Percentiles rank a stretch among this genome's conserved stretches.
Evolutionary conservation across 2,888 invertebrate genomes (phyloP).

Genomic region (Byasa hedistus): DNA sequence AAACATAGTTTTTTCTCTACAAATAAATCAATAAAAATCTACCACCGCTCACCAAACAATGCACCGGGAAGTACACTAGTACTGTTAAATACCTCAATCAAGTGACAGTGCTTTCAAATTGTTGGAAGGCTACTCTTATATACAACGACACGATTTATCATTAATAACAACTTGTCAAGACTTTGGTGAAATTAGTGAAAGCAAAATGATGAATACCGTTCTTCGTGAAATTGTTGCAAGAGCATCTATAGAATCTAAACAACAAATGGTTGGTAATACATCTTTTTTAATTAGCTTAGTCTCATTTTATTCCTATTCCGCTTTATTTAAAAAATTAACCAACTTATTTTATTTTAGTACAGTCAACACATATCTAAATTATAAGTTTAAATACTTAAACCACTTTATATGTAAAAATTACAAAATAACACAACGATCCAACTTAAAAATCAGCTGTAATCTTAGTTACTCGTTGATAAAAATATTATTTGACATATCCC

Average conservation of each 20-base stretch:
- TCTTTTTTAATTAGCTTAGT: slow-evolving; percentile 1
- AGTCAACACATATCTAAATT: not conserved
- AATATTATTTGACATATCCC: not conserved
- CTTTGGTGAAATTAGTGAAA: slow-evolving; percentile 49
- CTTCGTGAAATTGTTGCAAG: slow-evolving; percentile 67
- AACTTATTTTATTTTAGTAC: not conserved
- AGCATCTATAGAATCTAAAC: slow-evolving; percentile 61
- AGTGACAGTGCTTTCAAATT: slow-evolving; percentile 32
- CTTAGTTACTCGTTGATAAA: not conserved
- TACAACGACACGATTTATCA: slow-evolving; percentile 35
- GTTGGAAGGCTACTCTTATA: slow-evolving; percentile 31
- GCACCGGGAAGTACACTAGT: slow-evolving; percentile 39
- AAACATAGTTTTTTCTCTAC: slow-evolving; percentile 38
- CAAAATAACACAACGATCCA: not conserved
- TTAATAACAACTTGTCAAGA: slow-evolving; percentile 33
- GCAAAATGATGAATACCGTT: slow-evolving; percentile 65
- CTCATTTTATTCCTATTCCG: not conserved
- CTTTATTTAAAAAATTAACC: not conserved
- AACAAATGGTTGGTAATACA: slow-evolving; percentile 57
- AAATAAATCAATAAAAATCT: slow-evolving; percentile 46
- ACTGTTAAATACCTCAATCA: slow-evolving; percentile 36
- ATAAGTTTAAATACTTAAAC: not conserved
- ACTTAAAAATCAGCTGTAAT: not conserved
- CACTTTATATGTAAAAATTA: not conserved
- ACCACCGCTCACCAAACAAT: slow-evolving; percentile 46